Percentiles rank a stretch among this genome's conserved stretches.
These are phyloP conservation scores for Holothuria glaberrima DNA, from an alignment of 35 echinoderm and acorn worm genomes.

Conservation along the genomic window DNA sequence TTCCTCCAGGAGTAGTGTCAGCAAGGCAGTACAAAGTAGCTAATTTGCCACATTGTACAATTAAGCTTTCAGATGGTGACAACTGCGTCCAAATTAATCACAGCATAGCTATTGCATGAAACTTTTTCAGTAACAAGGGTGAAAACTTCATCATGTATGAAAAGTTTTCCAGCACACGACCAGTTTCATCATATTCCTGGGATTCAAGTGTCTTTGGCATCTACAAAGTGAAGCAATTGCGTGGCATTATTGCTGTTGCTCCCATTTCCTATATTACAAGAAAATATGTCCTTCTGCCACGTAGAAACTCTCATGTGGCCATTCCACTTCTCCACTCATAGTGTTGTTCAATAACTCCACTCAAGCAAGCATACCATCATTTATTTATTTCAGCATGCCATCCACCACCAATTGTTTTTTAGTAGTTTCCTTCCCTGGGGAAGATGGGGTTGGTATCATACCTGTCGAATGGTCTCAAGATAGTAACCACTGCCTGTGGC, in stretches of 20 bases:
- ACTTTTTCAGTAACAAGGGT: background rate
- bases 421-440: no score
- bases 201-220: background rate
- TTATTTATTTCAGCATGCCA: no score
- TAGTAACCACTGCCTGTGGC: no score
- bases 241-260: background rate
- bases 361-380: no score
- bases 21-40: background rate
- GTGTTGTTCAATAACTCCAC: no score
- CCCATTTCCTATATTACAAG: background rate
- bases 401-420: no score
- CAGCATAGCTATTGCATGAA: background rate
- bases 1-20: background rate
- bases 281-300: background rate
- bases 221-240: background rate
- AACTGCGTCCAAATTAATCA: constrained; percentile 1
- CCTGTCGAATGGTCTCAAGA: no score
- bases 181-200: background rate
- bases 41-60: background rate
- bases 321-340: background rate
- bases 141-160: constrained; percentile 13
- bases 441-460: no score
- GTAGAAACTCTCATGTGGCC: background rate
- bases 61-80: constrained; percentile 6
- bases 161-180: background rate